These are phyloP conservation scores for Branchinecta lindahli DNA, from an alignment of 1,140 invertebrate genomes.

Conservation along the genomic window DNA sequence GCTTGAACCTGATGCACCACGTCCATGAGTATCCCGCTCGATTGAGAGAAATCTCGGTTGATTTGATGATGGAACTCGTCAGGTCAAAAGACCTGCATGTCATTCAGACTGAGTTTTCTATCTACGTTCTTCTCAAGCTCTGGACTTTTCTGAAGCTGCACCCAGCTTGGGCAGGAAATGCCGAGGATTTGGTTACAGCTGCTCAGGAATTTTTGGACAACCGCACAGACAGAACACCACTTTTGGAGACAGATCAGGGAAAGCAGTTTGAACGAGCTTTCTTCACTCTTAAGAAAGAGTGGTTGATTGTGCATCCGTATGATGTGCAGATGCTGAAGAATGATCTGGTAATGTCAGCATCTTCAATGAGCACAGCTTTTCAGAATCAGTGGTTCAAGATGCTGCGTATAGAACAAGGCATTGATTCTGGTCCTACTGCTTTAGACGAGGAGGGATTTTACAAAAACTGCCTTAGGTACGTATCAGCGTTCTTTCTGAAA, in stretches of 20 bases:
- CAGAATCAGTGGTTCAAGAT: constrained; percentile 52
- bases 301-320: constrained; percentile 50
- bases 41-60: constrained; percentile 41
- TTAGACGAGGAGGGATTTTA: constrained; percentile 31
- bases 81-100: constrained; percentile 49
- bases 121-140: constrained; percentile 52
- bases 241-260: constrained; percentile 41
- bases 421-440: constrained; percentile 39
- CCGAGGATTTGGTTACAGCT: constrained; percentile 27
- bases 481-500: not conserved
- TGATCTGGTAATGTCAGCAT: constrained; percentile 51
- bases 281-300: constrained; percentile 45
- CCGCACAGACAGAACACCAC: constrained; percentile 26
- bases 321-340: constrained; percentile 49
- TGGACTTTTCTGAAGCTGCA: constrained; percentile 44
- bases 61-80: constrained; percentile 49
- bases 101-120: constrained; percentile 63
- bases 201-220: constrained; percentile 36
- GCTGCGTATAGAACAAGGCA: constrained; percentile 48
- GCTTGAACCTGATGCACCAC: constrained; percentile 47
- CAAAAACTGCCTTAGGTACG: constrained; percentile 6
- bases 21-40: constrained; percentile 39
- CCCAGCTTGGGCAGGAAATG: constrained; percentile 28
- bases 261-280: constrained; percentile 43
- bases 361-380: constrained; percentile 47